Evolutionary conservation across 2,888 invertebrate genomes (phyloP).

Genomic region (Meteorus cinctellus): DNA sequence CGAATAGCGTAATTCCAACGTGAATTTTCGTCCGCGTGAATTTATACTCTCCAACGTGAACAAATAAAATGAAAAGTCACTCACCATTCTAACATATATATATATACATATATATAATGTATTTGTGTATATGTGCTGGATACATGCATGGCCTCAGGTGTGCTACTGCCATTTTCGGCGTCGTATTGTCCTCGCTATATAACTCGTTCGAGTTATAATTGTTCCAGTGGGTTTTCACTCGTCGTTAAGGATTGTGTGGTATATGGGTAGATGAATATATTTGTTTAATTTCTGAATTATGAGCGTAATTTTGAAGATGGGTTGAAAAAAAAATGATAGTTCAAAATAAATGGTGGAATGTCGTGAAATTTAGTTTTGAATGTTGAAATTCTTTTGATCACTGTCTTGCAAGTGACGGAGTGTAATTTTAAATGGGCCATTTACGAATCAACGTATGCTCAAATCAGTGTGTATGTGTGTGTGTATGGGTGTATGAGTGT

Average conservation of each 20-base stretch:
- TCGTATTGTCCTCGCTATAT: background rate
- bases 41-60: background rate
- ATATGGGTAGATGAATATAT: background rate
- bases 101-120: constrained; percentile 1
- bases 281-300: too few species aligned
- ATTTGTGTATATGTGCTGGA: constrained; percentile 2
- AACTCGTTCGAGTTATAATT: constrained; percentile 23
- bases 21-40: background rate
- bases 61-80: background rate
- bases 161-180: constrained; percentile 24
- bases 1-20: constrained; percentile 7
- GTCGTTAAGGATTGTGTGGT: constrained; percentile 21
- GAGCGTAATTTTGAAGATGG: background rate
- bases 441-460: too few species aligned
- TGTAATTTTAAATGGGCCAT: too few species aligned
- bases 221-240: constrained; percentile 26
- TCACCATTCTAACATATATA: background rate
- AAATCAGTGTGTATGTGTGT: background rate
- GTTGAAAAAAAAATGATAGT: too few species aligned
- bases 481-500: background rate
- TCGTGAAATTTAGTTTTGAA: too few species aligned
- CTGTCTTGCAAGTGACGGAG: too few species aligned
- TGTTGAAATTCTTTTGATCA: too few species aligned
- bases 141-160: constrained; percentile 26
- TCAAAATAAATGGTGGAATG: too few species aligned